phyloP scores from a whole-genome alignment of 2,888 invertebrate species.

The Stramonita haemastoma region DNA sequence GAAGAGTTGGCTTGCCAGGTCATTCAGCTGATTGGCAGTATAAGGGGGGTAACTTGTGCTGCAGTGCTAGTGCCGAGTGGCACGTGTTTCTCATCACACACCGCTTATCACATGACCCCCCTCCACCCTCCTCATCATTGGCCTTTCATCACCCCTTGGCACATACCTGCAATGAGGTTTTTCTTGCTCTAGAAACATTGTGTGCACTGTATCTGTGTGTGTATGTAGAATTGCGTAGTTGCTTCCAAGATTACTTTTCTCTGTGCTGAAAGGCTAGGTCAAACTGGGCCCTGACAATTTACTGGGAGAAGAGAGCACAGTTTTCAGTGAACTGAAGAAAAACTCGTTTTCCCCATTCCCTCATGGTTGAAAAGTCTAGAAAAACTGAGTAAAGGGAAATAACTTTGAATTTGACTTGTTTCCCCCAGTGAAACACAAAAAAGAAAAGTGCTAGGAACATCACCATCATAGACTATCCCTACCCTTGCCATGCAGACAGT shows the following conservation, averaged over 20 bases:
- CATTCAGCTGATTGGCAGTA: neutral
- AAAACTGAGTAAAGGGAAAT: too few species aligned
- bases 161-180: neutral
- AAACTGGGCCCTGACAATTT: neutral
- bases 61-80: neutral
- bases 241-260: neutral
- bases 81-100: constrained; percentile 22
- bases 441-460: too few species aligned
- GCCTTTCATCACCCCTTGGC: constrained; percentile 7
- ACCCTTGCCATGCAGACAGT: too few species aligned
- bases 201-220: too few species aligned
- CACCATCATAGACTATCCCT: too few species aligned
- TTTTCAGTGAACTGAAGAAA: too few species aligned
- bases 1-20: neutral
- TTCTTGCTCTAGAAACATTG: neutral
- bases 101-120: neutral
- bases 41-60: neutral
- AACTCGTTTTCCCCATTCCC: too few species aligned
- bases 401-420: too few species aligned
- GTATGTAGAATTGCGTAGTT: neutral
- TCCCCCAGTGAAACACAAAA: too few species aligned
- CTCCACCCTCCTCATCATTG: neutral
- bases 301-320: neutral
- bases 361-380: too few species aligned
- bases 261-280: neutral